Evolutionary conservation across 2,888 invertebrate species (phyloP).

Genomic region (Polyploca ridens): DNA sequence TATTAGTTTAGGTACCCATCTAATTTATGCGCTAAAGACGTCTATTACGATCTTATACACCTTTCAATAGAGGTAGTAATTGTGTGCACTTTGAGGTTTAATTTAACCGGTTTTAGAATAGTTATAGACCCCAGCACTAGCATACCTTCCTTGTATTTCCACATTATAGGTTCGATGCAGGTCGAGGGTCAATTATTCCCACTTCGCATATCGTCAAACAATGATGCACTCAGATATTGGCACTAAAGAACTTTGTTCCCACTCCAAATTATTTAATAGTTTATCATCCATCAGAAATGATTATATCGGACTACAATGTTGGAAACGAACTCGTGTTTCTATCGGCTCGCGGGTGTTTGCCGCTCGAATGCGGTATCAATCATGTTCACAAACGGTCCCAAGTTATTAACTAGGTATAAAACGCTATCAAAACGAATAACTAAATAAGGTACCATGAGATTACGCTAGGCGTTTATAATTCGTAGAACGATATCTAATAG

Average conservation of each 20-base stretch:
- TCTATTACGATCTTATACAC: neutral
- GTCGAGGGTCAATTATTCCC: slow-evolving; percentile 57
- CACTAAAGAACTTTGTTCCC: slow-evolving; percentile 24
- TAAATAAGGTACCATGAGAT: no score
- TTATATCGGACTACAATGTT: neutral
- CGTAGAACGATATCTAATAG: no score
- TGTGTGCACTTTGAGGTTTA: neutral
- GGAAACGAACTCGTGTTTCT: no score
- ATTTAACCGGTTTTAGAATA: slow-evolving; percentile 49
- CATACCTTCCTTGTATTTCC: slow-evolving; percentile 57
- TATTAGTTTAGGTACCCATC: no score
- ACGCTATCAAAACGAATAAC: no score
- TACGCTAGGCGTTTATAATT: no score
- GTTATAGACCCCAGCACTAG: slow-evolving; percentile 27
- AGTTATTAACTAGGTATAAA: no score
- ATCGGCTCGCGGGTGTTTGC: no score
- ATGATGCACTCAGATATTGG: slow-evolving; percentile 28
- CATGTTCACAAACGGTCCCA: no score
- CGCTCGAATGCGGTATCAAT: neutral
- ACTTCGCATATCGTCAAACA: slow-evolving; percentile 40
- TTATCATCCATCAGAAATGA: neutral
- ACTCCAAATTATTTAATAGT: slow-evolving; percentile 19
- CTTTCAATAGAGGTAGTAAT: neutral
- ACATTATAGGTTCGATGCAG: slow-evolving; percentile 46
- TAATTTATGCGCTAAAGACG: slow-evolving; percentile 13